These are phyloP conservation scores for Yponomeuta cagnagella DNA, from an alignment of 2,888 invertebrate genomes.

Conservation along the genomic window DNA sequence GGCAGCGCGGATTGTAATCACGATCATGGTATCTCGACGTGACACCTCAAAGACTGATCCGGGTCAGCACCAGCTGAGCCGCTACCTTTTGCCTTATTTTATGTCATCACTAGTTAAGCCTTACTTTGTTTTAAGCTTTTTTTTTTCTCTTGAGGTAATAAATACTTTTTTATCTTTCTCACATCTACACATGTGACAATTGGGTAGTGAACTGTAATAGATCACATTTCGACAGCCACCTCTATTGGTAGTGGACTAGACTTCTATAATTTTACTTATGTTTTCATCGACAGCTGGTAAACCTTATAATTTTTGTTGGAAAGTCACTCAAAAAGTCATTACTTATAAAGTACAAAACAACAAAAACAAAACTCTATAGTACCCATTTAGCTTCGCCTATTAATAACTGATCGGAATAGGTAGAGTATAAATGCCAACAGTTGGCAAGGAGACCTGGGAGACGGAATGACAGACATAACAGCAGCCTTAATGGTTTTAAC, in stretches of 20 bases:
- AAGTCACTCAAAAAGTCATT: background rate
- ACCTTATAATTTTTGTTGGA: background rate
- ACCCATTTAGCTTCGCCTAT: no score
- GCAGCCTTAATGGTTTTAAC: background rate
- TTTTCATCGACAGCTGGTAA: background rate
- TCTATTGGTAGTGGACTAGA: background rate
- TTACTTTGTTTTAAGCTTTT: no score
- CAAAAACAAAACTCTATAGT: no score
- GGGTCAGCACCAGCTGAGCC: no score
- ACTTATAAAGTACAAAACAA: no score
- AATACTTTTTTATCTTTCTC: no score
- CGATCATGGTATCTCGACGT: conserved; percentile 31
- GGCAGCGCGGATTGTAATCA: conserved; percentile 25
- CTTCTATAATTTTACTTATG: background rate
- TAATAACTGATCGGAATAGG: no score
- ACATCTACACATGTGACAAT: background rate
- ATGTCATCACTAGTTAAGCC: no score
- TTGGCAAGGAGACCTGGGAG: background rate
- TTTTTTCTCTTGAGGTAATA: no score
- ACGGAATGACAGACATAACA: background rate
- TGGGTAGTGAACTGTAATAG: background rate
- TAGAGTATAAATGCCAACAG: no score
- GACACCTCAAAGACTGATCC: conserved; percentile 27
- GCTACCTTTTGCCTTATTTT: no score
- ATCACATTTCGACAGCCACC: background rate